Percentiles rank a stretch among this genome's conserved stretches.
Evolutionary conservation across 2,888 invertebrate genomes (phyloP).

Genomic region (Kuschelorhynchus macadamiae): DNA sequence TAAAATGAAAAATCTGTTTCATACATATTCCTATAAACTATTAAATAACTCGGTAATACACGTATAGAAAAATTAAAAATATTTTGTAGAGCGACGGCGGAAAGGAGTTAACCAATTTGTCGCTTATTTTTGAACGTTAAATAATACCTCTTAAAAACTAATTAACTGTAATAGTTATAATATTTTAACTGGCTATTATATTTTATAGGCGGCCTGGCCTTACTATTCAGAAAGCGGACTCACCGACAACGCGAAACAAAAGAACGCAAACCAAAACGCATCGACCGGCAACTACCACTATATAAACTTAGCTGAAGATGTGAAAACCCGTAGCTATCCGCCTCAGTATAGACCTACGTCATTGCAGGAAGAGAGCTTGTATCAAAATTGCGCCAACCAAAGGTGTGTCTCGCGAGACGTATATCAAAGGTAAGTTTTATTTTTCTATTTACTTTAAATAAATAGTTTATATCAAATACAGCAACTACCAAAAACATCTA

Average conservation of each 20-base stretch:
- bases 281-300: conserved; percentile 58
- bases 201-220: conserved; percentile 73
- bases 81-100: too few relatives aligned
- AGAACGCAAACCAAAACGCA: conserved; percentile 59
- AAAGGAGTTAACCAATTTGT: too few relatives aligned
- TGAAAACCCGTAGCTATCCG: conserved; percentile 56
- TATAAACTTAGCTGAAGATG: conserved; percentile 57
- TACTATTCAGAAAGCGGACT: conserved; percentile 76
- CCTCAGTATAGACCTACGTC: conserved; percentile 65
- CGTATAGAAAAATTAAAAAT: too few relatives aligned
- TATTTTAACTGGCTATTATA: background rate
- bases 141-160: too few relatives aligned
- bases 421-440: conserved; percentile 39
- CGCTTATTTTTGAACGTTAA: too few relatives aligned
- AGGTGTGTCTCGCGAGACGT: conserved; percentile 51
- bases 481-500: too few relatives aligned
- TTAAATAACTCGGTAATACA: too few relatives aligned
- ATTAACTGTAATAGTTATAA: too few relatives aligned
- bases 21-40: too few relatives aligned
- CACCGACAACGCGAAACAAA: conserved; percentile 59
- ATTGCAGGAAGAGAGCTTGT: conserved; percentile 62
- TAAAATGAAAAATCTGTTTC: background rate
- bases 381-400: conserved; percentile 71
- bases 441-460: background rate
- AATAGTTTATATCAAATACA: too few relatives aligned